phyloP scores from a whole-genome alignment of 2,113 vertebrate species.

The Bolborhynchus lineola region DNA sequence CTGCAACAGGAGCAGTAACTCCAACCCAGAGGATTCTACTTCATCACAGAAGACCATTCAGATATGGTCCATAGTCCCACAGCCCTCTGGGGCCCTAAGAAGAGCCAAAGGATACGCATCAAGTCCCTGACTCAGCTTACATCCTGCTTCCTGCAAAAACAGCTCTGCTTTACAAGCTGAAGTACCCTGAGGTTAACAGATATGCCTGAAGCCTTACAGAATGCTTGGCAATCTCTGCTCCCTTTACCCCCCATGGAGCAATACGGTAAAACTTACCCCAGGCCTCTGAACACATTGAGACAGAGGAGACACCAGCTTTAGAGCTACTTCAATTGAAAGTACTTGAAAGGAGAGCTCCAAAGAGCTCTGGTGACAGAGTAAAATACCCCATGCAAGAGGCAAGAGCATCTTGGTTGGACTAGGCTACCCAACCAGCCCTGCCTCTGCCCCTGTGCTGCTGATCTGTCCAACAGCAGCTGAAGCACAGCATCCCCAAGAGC shows the following conservation, averaged over 20 bases:
- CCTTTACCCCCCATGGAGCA: background rate
- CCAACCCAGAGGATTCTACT: background rate
- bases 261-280: rapidly evolving
- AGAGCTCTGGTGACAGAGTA: background rate
- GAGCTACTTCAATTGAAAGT: background rate
- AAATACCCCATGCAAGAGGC: background rate
- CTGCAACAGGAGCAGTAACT: background rate
- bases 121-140: background rate
- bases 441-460: background rate
- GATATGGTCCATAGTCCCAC: rapidly evolving
- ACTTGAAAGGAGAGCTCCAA: background rate
- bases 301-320: background rate
- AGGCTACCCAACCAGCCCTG: background rate
- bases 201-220: background rate
- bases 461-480: background rate
- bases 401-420: background rate
- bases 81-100: background rate
- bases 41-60: background rate
- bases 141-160: background rate
- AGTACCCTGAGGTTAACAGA: background rate
- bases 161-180: background rate
- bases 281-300: background rate
- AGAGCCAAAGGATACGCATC: background rate
- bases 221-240: background rate
- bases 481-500: background rate